phyloP scores from a whole-genome alignment of 2,113 vertebrate species.

The Aix galericulata region DNA sequence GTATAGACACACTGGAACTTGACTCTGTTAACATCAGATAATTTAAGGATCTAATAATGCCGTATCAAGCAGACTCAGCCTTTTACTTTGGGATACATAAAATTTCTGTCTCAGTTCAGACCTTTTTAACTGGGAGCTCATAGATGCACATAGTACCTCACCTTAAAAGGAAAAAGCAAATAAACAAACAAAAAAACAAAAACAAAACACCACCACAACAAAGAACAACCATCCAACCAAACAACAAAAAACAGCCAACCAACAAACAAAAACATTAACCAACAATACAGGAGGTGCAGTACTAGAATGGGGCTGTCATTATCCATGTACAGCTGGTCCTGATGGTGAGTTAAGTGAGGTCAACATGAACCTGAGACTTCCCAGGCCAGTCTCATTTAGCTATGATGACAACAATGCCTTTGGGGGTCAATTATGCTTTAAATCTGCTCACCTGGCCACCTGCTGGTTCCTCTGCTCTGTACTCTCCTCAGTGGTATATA shows the following conservation, averaged over 20 bases:
- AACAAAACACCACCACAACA: too few relatives aligned
- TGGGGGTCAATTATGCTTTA: not conserved
- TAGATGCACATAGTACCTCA: not conserved
- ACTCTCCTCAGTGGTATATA: rapidly evolving
- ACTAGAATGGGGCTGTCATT: not conserved
- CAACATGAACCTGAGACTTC: not conserved
- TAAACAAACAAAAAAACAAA: too few relatives aligned
- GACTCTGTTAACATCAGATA: too few relatives aligned
- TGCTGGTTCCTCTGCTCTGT: not conserved
- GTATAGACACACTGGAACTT: too few relatives aligned
- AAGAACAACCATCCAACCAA: too few relatives aligned
- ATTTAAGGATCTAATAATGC: too few relatives aligned
- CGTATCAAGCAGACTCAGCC: too few relatives aligned
- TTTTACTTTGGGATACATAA: too few relatives aligned
- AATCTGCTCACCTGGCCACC: not conserved
- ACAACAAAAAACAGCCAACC: not conserved
- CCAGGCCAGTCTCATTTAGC: not conserved
- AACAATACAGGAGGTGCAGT: not conserved
- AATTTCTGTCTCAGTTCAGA: too few relatives aligned
- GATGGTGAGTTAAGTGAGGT: not conserved
- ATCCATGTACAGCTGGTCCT: not conserved
- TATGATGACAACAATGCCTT: not conserved
- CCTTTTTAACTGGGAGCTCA: too few relatives aligned
- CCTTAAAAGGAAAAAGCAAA: not conserved
- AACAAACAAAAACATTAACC: not conserved